Base-by-base conservation (phyloP, 2,888 invertebrate species). In the Plemyria rubiginata region DNA sequence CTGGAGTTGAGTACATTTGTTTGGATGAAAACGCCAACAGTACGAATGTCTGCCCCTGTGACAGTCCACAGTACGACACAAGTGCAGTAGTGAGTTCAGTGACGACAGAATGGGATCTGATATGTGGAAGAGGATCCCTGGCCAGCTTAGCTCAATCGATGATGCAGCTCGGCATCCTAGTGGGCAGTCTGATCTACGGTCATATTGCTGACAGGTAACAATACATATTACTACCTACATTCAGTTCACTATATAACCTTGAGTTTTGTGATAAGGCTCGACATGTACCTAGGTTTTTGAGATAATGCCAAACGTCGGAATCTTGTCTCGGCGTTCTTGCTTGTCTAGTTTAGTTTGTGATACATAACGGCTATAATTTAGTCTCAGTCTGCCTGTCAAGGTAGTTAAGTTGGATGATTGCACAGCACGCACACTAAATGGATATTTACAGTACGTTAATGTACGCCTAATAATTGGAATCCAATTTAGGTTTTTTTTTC, bases 41-140 rank as follows among this genome's bases (percentile, higher is more conserved):
- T 1, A 88, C 90, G 0, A 91, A 90, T 61, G 67, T 81, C 56
- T 92, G 92, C 63, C 92, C 92, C 0, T 92, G 91, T 75, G 68
- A 74, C 9, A 81, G 85, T 52, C 87, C 95, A 87, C 55, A 93
- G 40, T 95, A 94, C 69, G 94, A 95, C 66, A 82, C 84, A 15
- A 92, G 85, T 48, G 81, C 88, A 7, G 94, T 95, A 54, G 78
- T 83, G 5, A 93, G 90, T 70, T 95, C 94, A 0, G 94, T 95
- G 8, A 92, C 94, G 0, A 94, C 91, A 9, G 91, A 95, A 85
- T 95, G 94, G 94, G 74, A 94, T 73, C 85, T 95, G 40, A 94
- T 95, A 61, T 95, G 95, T 70, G 93, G 93, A 32, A 87, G 86
- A 65, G 83, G 86, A 57, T 90, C 90, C 67, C 74, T 94, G 46